Base-by-base conservation (phyloP, 1,140 invertebrate species). In the Rhynchophorus ferrugineus region DNA sequence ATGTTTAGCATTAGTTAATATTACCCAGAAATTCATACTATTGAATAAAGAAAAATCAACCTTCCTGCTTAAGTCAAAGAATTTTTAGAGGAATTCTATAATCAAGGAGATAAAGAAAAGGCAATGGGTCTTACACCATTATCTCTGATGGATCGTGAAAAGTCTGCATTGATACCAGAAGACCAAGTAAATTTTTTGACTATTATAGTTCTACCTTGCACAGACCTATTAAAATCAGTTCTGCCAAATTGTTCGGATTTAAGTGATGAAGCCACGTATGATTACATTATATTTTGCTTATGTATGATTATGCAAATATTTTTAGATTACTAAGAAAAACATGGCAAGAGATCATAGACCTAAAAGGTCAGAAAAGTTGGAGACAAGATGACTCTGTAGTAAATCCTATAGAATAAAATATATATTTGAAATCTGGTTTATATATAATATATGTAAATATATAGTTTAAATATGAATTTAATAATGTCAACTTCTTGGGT, bases 181-280 rank as follows among this genome's bases (percentile, higher is more conserved):
- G 76, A 79, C 58, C 76, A 79, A 67, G 71, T 77, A 11, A 73
- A 78, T 56, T 79, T 79, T 62, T 56, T 78, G 6, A 71, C 68
- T n/a, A 70, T 77, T 20, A 73, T 78, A 13, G 72, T 76, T 41
- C 60, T 76, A 51, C 76, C 77, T 1, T 75, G 73, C 42, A 61
- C 73, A 11, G 54, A 75, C 56, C 59, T 79, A 37, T 56, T 78
- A 44, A 68, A 70, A 49, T 64, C 55, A 19, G 46, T 78, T 6
- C 67, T 78, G 68, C 69, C 69, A 61, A 73, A 66, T 70, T 73
- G 7, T 33, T 42, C 33, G 14, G 51, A 63, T 33, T 36, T 66
- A 2, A 57, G 61, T 43, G 43, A 55, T 13, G 61, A 64, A 47
- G 58, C 58, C 9, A 13, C 21, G 62, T 64, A 59, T 57, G 54